Evolutionary conservation across 2,797 vertebrate genomes (phyloP).

Genomic region (Cryptoblepharus egeriae): DNA sequence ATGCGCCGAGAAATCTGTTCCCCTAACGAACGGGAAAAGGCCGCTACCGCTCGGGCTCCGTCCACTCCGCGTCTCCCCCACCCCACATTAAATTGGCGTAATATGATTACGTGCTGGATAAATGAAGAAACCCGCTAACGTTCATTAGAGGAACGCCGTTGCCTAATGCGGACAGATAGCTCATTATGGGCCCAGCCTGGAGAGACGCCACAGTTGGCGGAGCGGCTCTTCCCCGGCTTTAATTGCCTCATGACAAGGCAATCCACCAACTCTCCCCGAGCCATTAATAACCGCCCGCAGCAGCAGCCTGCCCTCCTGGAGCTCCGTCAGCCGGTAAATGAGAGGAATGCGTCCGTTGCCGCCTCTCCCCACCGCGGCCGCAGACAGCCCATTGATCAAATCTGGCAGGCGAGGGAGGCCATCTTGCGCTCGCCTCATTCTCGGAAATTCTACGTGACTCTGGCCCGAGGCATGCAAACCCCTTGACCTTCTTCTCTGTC

Average conservation of each 20-base stretch:
- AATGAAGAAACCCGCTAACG: slow-evolving; percentile 60
- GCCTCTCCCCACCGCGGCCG: slow-evolving; percentile 16
- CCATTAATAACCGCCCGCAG: slow-evolving; percentile 60
- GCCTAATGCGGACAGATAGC: slow-evolving; percentile 54
- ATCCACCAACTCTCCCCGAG: slow-evolving; percentile 58
- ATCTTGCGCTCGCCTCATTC: neutral
- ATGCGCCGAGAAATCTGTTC: neutral
- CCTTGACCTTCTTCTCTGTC: neutral
- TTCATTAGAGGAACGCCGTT: slow-evolving; percentile 61
- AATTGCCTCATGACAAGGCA: slow-evolving; percentile 65
- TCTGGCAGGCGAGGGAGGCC: slow-evolving; percentile 33
- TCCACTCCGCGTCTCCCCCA: neutral
- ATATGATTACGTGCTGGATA: slow-evolving; percentile 57
- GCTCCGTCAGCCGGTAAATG: slow-evolving; percentile 61
- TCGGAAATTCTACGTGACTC: neutral
- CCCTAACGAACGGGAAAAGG: neutral
- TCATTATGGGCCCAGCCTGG: slow-evolving; percentile 51
- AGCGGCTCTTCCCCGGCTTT: slow-evolving; percentile 41
- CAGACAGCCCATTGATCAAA: slow-evolving; percentile 40
- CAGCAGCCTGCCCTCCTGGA: slow-evolving; percentile 26
- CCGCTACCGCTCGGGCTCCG: slow-evolving; percentile 11
- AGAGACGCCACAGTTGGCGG: slow-evolving; percentile 39
- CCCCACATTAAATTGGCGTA: slow-evolving; percentile 30
- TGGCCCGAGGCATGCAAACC: neutral
- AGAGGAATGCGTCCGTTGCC: slow-evolving; percentile 8